A percentile compares a stretch with the other conserved stretches of the same genome.
Evolutionary conservation across 2,797 vertebrate genomes (phyloP).

Genomic region (Crenuchus spilurus): DNA sequence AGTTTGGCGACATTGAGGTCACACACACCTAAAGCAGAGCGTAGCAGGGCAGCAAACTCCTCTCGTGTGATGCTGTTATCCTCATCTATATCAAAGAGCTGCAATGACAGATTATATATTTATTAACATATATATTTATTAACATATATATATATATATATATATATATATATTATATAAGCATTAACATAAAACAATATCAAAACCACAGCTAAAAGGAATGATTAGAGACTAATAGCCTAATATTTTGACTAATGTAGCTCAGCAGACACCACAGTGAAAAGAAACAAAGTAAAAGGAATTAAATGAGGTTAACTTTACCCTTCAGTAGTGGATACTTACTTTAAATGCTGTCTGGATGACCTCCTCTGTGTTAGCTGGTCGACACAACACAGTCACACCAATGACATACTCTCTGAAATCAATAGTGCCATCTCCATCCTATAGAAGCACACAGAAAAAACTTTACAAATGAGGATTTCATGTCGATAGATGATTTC

Average conservation of each 20-base stretch:
- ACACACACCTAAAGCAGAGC: conserved; percentile 87
- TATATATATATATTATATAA: too few species aligned
- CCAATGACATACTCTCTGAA: conserved; percentile 99
- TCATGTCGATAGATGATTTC: too few species aligned
- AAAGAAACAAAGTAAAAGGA: too few species aligned
- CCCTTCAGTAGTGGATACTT: conserved; percentile 16
- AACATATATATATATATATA: too few species aligned
- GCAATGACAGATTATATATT: conserved; percentile 1
- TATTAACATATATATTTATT: too few species aligned
- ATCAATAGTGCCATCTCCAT: conserved; percentile 93
- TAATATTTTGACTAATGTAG: too few species aligned
- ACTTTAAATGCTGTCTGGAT: conserved; percentile 94
- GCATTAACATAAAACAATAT: too few species aligned
- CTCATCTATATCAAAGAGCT: conserved; percentile 93
- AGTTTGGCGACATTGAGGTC: conserved; percentile 87
- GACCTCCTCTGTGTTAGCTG: conserved; percentile 93
- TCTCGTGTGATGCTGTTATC: conserved; percentile 87
- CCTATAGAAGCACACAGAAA: conserved; percentile 67
- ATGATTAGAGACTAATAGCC: too few species aligned
- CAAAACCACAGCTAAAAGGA: too few species aligned
- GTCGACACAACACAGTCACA: conserved; percentile 92
- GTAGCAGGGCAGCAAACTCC: conserved; percentile 87
- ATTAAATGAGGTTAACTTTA: not conserved
- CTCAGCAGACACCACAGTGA: too few species aligned
- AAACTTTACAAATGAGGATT: not conserved